Evolutionary conservation across 2,113 vertebrate genomes (phyloP), one percentile per base, ranked within the genome.

Genomic region (Micronycteris hirsuta): DNA sequence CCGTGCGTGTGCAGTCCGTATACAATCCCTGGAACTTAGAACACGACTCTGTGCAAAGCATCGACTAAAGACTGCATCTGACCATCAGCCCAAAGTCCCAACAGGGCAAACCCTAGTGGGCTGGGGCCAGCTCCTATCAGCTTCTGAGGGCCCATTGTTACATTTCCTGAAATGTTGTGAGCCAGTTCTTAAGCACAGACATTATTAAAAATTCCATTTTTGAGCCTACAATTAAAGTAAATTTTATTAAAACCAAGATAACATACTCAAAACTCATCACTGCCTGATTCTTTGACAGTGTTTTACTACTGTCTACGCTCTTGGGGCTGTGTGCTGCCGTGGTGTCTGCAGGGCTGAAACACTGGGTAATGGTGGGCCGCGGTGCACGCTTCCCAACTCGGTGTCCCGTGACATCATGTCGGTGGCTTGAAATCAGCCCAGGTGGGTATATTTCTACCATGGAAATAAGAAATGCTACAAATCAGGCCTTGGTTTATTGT

Each of bases 401-500:
- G 31, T 20, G 31, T n/a, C 77, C 56, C 28, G 11, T 26, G 38
- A 31, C 61, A 33, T 63, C 94, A 81, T 1, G 3, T 63, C 28
- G 67, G 24, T 63, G 47, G 58, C 83, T 52, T 56, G 67, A 85
- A 96, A 73, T 82, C 0, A 4, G 65, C 43, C 68, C 65, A 16
- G 3, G 45, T 67, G 31, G 70, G 24, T 80, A 24, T 61, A 31
- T 95, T 88, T 92, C 54, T 36, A 74, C 71, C 56, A 20, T 14
- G 47, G 12, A 82, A 96, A 96, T 91, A 77, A 78, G 54, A 89
- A 91, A 20, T 6, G 31, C 45, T 68, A 76, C 49, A 83, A 83
- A 91, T 45, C n/a, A 67, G 31, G 54, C 14, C 54, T 91, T 81
- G 20, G 28, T 88, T 84, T 94, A 84, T 65, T 76, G 24, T 92